Evolutionary conservation across 2,113 vertebrate species (phyloP).

Genomic region (Gallinago undulata): DNA sequence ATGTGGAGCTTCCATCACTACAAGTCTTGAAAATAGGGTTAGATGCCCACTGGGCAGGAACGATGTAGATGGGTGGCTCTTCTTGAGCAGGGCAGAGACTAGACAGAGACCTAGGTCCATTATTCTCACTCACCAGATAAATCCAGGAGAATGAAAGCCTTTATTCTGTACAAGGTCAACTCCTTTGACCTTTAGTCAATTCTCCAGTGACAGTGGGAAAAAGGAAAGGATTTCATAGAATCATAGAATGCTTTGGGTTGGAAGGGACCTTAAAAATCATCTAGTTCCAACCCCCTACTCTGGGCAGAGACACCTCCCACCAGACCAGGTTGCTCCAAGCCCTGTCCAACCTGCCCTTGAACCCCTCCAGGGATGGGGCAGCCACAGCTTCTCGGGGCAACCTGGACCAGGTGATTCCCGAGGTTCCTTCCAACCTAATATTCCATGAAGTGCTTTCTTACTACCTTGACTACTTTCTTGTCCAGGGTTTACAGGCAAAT

Average conservation of each 20-base stretch:
- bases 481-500: not conserved
- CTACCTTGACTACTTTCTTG: not conserved
- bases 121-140: not conserved
- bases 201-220: not conserved
- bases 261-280: not conserved
- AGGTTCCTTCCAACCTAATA: not conserved
- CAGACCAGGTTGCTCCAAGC: not conserved
- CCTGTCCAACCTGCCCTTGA: not conserved
- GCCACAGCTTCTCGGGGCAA: no score
- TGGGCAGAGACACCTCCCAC: not conserved
- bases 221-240: not conserved
- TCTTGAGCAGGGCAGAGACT: not conserved
- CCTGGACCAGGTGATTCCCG: not conserved
- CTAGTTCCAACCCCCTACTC: no score
- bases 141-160: not conserved
- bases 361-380: no score
- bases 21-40: not conserved
- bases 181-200: not conserved
- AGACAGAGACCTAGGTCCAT: fast-evolving
- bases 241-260: not conserved
- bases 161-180: not conserved
- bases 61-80: not conserved
- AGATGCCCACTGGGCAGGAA: not conserved
- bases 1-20: not conserved
- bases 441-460: not conserved